These are phyloP conservation scores for Callipepla squamata DNA, from an alignment of 2,113 vertebrate genomes.

Conservation along the genomic window DNA sequence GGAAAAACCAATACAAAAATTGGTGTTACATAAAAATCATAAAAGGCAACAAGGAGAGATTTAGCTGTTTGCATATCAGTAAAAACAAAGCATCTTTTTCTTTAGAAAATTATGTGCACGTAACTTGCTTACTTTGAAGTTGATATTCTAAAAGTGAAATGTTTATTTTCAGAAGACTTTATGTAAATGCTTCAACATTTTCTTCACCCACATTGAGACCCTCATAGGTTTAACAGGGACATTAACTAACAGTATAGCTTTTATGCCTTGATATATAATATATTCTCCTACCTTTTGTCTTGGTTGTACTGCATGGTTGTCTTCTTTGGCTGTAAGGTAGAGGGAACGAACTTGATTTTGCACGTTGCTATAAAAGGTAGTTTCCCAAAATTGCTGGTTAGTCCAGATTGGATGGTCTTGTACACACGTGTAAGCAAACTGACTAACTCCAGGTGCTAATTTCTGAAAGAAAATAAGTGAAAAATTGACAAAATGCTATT, in stretches of 20 bases:
- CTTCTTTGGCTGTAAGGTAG: conserved; percentile 87
- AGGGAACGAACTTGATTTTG: conserved; percentile 93
- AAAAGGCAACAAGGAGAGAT: background rate
- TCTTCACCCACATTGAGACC: background rate
- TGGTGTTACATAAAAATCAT: background rate
- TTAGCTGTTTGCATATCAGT: background rate
- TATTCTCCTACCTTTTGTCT: conserved; percentile 83
- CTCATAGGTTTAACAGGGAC: background rate
- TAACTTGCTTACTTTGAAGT: background rate
- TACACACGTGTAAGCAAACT: conserved; percentile 97
- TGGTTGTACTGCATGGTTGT: conserved; percentile 73
- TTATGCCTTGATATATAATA: background rate
- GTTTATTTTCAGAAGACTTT: background rate
- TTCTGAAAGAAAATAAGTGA: conserved; percentile 80
- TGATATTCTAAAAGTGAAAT: background rate
- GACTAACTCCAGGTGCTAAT: conserved; percentile 91
- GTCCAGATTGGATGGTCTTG: conserved; percentile 98
- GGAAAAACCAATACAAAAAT: background rate
- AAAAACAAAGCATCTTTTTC: background rate
- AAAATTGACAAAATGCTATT: background rate
- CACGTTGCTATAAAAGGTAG: conserved; percentile 95
- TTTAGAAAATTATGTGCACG: background rate
- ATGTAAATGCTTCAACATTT: background rate
- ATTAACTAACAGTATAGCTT: too few species aligned
- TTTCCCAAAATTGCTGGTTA: conserved; percentile 98